A percentile compares a stretch with the other conserved stretches of the same genome.
phyloP scores from a whole-genome alignment of 2,888 invertebrate genomes.

The Carterocephalus palaemon region DNA sequence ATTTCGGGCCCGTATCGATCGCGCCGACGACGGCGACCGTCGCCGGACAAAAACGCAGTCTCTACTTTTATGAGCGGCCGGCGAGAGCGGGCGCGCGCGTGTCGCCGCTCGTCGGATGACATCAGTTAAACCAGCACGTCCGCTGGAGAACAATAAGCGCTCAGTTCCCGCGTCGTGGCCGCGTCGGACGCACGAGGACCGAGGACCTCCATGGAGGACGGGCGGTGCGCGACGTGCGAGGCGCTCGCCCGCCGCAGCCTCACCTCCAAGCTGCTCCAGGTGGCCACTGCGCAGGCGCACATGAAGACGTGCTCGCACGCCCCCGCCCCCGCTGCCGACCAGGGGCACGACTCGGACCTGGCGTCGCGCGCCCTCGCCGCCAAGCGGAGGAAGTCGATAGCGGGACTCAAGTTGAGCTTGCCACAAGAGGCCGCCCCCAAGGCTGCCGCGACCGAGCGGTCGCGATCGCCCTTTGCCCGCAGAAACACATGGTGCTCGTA shows the following conservation, averaged over 20 bases:
- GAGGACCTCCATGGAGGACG: conserved; percentile 67
- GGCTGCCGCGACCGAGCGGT: conserved; percentile 47
- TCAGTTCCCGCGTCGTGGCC: conserved; percentile 73
- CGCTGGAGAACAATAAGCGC: conserved; percentile 68
- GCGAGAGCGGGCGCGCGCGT: conserved; percentile 63
- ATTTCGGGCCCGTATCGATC: conserved; percentile 71
- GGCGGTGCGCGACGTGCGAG: conserved; percentile 71
- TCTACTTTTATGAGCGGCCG: conserved; percentile 63
- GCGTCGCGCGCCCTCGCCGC: conserved; percentile 70
- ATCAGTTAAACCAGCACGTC: conserved; percentile 76
- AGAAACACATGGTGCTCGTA: conserved; percentile 78
- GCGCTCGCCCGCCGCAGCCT: conserved; percentile 69
- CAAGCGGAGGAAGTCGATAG: conserved; percentile 71
- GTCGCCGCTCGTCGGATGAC: conserved; percentile 71
- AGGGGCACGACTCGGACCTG: conserved; percentile 55
- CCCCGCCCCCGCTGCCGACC: conserved; percentile 52
- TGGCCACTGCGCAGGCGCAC: conserved; percentile 75
- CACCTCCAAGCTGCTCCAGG: conserved; percentile 68
- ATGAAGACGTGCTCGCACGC: conserved; percentile 64
- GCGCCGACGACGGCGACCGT: no score
- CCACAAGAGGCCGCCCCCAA: conserved; percentile 53
- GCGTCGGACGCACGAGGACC: conserved; percentile 66
- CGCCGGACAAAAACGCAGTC: conserved; percentile 51
- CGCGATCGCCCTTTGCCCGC: conserved; percentile 58
- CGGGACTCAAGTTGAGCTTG: conserved; percentile 63